A percentile compares a stretch with the other conserved stretches of the same genome.
Evolutionary conservation across 1,140 invertebrate genomes (phyloP).

Genomic region (Idris sp.): DNA sequence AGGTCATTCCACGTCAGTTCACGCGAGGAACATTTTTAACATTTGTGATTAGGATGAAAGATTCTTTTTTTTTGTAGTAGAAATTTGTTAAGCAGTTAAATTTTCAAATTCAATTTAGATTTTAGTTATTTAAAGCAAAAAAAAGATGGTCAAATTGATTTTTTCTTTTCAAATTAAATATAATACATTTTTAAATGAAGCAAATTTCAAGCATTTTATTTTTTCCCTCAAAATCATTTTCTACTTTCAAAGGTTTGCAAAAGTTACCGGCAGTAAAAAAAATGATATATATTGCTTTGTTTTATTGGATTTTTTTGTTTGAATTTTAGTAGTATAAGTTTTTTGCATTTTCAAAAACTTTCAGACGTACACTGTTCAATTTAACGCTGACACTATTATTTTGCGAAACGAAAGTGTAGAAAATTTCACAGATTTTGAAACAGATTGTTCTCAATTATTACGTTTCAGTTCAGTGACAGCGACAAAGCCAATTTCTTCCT

Average conservation of each 20-base stretch:
- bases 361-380: conserved; percentile 1
- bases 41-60: conserved; percentile 5
- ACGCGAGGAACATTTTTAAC: conserved; percentile 8
- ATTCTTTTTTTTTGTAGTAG: too few relatives aligned
- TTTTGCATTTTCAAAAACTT: not conserved
- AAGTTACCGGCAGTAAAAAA: too few relatives aligned
- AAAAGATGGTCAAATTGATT: not conserved
- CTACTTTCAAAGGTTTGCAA: too few relatives aligned
- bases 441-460: conserved; percentile 32
- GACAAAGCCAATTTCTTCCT: conserved; percentile 40
- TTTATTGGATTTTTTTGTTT: not conserved
- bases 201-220: too few relatives aligned
- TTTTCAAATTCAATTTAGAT: too few relatives aligned
- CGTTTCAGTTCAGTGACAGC: conserved; percentile 31
- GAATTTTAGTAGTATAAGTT: too few relatives aligned
- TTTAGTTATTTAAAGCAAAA: too few relatives aligned
- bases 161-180: too few relatives aligned
- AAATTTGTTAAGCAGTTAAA: conserved; percentile 12
- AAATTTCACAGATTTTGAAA: conserved; percentile 29
- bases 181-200: too few relatives aligned
- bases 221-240: too few relatives aligned
- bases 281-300: too few relatives aligned
- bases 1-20: conserved; percentile 27
- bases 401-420: conserved; percentile 9
- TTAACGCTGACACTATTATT: conserved; percentile 6